A percentile compares a stretch with the other conserved stretches of the same genome.
Evolutionary conservation across 1,140 invertebrate species (phyloP).

Genomic region (Antheraea mylitta): DNA sequence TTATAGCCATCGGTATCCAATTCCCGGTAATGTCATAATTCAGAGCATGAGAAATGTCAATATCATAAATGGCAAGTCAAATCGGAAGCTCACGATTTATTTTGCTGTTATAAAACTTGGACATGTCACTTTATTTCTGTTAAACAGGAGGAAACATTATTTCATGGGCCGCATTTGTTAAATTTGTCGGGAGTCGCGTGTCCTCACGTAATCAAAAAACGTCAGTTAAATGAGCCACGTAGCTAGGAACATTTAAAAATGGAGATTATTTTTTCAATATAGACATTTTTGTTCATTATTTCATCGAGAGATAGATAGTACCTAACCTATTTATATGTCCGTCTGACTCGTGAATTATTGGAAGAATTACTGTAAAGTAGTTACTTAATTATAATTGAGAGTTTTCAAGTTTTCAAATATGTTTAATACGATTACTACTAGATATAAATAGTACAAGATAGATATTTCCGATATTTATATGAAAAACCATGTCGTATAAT

Average conservation of each 20-base stretch:
- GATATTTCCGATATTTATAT: too few species aligned
- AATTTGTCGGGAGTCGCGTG: conserved; percentile 11
- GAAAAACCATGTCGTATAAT: too few species aligned
- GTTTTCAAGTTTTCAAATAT: too few species aligned
- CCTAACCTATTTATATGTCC: too few species aligned
- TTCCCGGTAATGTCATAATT: conserved; percentile 24
- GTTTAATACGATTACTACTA: too few species aligned
- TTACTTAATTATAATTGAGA: too few species aligned
- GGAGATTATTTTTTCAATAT: neutral
- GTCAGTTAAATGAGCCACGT: conserved; percentile 1
- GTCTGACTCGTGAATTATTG: too few species aligned
- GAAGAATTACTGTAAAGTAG: too few species aligned
- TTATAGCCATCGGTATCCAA: conserved; percentile 8
- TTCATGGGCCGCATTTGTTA: neutral
- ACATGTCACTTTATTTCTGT: neutral
- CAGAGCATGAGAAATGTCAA: conserved; percentile 16
- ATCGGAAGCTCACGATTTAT: neutral
- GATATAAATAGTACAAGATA: too few species aligned
- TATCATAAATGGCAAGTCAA: conserved; percentile 13
- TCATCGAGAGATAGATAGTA: too few species aligned
- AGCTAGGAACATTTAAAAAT: neutral
- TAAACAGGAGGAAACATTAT: neutral
- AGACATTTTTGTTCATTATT: too few species aligned
- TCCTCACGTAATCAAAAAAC: conserved; percentile 10
- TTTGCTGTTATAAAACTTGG: neutral